Conservation (phyloP, 2,113 vertebrate genomes). For the Antechinus flavipes region DNA sequence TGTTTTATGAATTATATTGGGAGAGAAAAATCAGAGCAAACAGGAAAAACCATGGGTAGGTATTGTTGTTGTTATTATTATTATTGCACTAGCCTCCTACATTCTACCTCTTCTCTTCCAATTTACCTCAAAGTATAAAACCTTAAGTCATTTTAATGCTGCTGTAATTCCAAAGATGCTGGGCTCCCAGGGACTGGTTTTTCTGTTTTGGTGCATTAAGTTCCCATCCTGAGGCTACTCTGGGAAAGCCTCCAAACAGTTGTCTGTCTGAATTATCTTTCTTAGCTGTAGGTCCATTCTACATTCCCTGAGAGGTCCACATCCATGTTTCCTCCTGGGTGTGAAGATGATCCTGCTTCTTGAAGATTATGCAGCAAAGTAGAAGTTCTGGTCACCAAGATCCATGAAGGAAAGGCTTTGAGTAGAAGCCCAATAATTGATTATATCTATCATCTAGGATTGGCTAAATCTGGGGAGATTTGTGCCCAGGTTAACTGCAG, state of each 20-base stretch:
- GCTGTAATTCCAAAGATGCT: neutral
- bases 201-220: too few species aligned
- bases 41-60: too few species aligned
- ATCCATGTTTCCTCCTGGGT: neutral
- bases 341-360: too few species aligned
- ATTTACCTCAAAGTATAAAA: constrained; percentile 17
- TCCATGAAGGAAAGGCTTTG: neutral
- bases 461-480: too few species aligned
- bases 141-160: neutral
- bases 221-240: too few species aligned
- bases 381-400: neutral
- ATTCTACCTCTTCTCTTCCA: neutral
- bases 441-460: too few species aligned
- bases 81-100: neutral
- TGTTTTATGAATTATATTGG: too few species aligned
- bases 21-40: too few species aligned
- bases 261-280: neutral
- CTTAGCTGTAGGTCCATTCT: neutral
- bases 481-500: too few species aligned
- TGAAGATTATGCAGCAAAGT: too few species aligned
- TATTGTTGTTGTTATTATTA: neutral
- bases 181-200: neutral
- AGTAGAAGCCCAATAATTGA: too few species aligned
- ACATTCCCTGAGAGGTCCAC: neutral
- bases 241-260: too few species aligned